Percentiles rank a stretch among this genome's conserved stretches.
Evolutionary conservation across 1,140 invertebrate genomes (phyloP).

Genomic region (Drosophila orosa): DNA sequence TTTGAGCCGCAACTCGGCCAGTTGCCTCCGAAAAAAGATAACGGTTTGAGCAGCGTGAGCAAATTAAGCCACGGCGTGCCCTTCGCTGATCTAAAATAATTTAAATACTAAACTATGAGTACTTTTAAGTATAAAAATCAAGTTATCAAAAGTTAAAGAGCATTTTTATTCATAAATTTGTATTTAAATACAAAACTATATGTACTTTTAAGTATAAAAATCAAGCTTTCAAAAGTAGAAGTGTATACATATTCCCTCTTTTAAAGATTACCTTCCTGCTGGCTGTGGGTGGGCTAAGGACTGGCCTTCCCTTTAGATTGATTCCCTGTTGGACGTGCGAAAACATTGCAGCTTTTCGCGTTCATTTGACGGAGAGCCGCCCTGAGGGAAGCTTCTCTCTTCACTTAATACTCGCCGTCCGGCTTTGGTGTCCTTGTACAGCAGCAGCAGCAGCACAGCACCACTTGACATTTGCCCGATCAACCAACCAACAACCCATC

Average conservation of each 20-base stretch:
- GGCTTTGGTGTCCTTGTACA: conserved; percentile 29
- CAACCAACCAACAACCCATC: neutral
- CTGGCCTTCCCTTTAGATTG: neutral
- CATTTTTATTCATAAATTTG: neutral
- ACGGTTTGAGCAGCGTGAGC: no score
- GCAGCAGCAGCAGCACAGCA: conserved; percentile 12
- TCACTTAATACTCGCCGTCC: neutral
- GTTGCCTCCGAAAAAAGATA: no score
- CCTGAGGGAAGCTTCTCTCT: conserved; percentile 27
- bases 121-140: neutral
- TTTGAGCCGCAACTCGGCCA: no score
- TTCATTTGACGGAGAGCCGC: conserved; percentile 46
- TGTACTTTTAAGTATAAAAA: neutral
- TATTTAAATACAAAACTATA: neutral
- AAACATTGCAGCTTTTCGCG: conserved; percentile 39
- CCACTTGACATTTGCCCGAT: conserved; percentile 44
- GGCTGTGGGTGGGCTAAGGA: neutral
- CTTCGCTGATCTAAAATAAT: no score
- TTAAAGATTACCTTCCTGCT: no score
- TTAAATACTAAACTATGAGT: neutral
- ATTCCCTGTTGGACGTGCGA: conserved; percentile 40
- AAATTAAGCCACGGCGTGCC: no score
- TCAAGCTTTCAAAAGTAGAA: neutral
- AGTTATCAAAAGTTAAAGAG: neutral
- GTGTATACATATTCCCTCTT: neutral